Conservation (phyloP, 2,888 invertebrate genomes). For the Embidobia sp. region DNA sequence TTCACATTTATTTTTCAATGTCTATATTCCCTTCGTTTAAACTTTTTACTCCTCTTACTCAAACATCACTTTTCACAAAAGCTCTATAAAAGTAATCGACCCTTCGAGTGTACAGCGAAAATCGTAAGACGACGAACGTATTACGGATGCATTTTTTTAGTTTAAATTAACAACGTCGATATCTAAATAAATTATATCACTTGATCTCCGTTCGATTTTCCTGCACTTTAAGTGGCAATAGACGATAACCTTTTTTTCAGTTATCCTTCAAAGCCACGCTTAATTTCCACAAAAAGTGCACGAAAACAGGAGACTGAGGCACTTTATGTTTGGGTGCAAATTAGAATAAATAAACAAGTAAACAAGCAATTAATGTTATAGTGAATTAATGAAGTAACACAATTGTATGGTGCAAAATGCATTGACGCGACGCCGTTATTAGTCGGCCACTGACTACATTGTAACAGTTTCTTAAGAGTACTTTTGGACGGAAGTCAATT, state of each 20-base stretch:
- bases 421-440: constrained; percentile 21
- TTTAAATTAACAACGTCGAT: constrained; percentile 3
- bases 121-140: constrained; percentile 6
- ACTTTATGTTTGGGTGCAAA: no score
- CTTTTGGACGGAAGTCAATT: constrained; percentile 63
- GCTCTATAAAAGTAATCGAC: background rate
- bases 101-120: constrained; percentile 13
- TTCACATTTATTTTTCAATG: no score
- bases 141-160: constrained; percentile 12
- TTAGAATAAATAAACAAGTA: constrained; percentile 14
- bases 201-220: no score
- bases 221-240: no score
- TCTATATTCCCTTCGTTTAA: no score
- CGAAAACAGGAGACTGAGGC: no score
- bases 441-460: constrained; percentile 25
- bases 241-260: no score
- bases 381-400: constrained; percentile 11
- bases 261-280: no score
- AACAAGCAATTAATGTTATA: constrained; percentile 8
- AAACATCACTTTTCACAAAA: background rate
- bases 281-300: no score
- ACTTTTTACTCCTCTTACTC: no score
- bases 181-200: no score
- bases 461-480: constrained; percentile 18
- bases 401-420: constrained; percentile 24